Conservation (phyloP, 2,113 vertebrate species). For the Semnopithecus entellus region DNA sequence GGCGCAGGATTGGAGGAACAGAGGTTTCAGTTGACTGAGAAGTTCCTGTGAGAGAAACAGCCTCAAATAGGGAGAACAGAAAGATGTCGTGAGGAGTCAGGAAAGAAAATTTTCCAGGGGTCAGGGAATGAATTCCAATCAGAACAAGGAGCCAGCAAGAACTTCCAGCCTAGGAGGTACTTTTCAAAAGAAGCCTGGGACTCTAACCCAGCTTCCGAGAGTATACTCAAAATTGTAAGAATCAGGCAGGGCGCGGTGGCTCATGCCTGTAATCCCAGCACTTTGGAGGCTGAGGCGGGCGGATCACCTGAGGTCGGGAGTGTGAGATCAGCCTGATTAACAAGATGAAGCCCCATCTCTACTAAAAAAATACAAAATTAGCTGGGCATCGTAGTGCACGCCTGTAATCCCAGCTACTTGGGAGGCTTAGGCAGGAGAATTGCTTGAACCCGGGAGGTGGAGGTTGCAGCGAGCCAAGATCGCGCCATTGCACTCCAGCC, state of each 20-base stretch:
- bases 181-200: neutral
- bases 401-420: neutral
- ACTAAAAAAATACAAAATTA: neutral
- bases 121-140: neutral
- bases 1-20: neutral
- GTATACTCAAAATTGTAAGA: neutral
- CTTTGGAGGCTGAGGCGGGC: neutral
- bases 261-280: no score
- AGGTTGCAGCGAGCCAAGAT: neutral
- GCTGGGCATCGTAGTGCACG: neutral
- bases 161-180: neutral
- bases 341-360: neutral
- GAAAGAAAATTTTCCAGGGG: no score
- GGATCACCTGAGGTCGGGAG: neutral
- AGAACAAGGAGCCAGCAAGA: neutral
- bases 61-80: neutral
- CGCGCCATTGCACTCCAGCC: neutral
- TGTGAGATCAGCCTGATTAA: neutral
- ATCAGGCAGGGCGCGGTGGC: neutral
- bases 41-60: neutral
- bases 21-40: neutral
- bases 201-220: neutral
- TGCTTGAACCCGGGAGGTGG: neutral
- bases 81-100: fast-evolving
- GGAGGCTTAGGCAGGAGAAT: neutral